A percentile compares a stretch with the other conserved stretches of the same genome.
These are phyloP conservation scores for Crax fasciolata DNA, from an alignment of 2,797 vertebrate species.

Conservation along the genomic window DNA sequence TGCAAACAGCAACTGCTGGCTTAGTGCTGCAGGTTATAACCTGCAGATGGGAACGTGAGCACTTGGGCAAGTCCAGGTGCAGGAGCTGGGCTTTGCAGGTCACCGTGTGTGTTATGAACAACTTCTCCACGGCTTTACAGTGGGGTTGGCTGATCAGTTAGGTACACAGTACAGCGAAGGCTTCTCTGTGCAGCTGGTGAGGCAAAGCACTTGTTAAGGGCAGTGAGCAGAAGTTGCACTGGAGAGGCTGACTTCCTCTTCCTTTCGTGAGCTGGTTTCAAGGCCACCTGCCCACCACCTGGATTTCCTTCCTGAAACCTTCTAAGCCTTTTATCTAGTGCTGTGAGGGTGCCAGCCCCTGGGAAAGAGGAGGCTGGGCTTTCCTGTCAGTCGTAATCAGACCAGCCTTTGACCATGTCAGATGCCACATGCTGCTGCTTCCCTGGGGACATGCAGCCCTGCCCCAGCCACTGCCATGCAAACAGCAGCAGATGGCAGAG, in stretches of 20 bases:
- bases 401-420: fast-evolving
- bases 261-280: background rate
- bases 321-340: background rate
- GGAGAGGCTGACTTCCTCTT: background rate
- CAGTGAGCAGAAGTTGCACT: fast-evolving
- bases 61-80: background rate
- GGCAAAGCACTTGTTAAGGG: background rate
- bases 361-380: background rate
- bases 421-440: background rate
- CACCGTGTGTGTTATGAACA: fast-evolving
- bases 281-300: background rate
- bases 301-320: constrained; percentile 30
- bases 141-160: background rate
- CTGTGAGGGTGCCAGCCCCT: background rate
- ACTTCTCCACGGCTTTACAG: background rate
- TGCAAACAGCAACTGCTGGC: background rate
- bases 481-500: background rate
- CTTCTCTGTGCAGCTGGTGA: background rate
- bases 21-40: background rate
- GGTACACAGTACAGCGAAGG: background rate
- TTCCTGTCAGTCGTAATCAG: background rate
- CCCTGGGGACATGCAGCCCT: background rate
- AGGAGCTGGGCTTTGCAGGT: background rate
- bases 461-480: background rate
- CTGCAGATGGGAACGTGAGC: background rate